These are phyloP conservation scores for Muscicapa striata DNA, from an alignment of 2,797 vertebrate genomes.

Conservation along the genomic window DNA sequence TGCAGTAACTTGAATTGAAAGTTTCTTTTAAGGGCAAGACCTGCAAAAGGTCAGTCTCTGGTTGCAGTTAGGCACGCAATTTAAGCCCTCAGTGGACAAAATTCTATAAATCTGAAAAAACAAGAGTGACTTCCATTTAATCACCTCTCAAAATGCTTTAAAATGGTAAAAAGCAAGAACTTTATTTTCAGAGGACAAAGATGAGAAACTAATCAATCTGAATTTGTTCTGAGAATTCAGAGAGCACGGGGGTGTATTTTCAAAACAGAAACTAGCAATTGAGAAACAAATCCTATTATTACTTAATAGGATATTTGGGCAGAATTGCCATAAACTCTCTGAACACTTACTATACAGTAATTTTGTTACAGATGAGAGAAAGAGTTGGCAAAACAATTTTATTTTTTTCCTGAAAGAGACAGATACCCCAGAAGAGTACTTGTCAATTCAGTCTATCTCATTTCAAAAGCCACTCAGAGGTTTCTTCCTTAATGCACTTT, in stretches of 20 bases:
- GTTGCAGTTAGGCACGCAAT: not conserved
- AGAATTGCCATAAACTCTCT: not conserved
- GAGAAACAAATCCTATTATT: conserved; percentile 35
- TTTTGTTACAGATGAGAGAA: not conserved
- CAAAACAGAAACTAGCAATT: not conserved
- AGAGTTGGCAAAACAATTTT: not conserved
- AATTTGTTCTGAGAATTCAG: conserved; percentile 7
- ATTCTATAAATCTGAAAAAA: not conserved
- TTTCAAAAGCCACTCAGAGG: not conserved
- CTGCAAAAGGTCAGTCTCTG: not conserved
- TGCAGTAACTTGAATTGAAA: not conserved
- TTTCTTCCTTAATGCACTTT: not conserved
- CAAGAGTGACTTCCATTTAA: not conserved
- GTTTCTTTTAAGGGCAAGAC: not conserved
- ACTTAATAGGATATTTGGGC: not conserved
- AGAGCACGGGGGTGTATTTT: not conserved
- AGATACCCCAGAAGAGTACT: not conserved
- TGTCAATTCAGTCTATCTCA: not conserved
- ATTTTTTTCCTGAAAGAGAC: not conserved
- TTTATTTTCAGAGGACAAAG: conserved; percentile 10
- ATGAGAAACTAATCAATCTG: conserved; percentile 6
- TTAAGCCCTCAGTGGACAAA: not conserved
- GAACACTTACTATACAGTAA: not conserved
- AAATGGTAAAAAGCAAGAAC: not conserved
- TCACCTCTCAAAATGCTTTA: not conserved